Evolutionary conservation across 2,797 vertebrate species (phyloP).

Genomic region (Halcyon leucocephala): DNA sequence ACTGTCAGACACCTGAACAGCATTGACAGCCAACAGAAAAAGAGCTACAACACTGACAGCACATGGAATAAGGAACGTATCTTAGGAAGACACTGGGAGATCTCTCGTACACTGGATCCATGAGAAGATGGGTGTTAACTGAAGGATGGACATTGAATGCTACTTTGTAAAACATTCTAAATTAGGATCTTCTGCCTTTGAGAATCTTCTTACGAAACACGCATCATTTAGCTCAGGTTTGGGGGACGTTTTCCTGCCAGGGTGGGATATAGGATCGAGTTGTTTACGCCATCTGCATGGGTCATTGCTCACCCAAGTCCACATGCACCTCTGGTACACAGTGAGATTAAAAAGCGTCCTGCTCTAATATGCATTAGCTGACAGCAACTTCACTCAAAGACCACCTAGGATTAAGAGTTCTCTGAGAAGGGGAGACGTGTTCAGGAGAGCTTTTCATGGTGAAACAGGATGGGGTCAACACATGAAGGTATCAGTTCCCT

Average conservation of each 20-base stretch:
- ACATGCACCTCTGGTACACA: neutral
- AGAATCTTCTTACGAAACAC: neutral
- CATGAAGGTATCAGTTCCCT: neutral
- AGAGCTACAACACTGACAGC: neutral
- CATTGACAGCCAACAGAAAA: neutral
- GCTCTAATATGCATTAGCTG: neutral
- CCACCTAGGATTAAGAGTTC: neutral
- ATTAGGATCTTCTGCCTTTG: neutral
- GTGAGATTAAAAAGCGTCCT: neutral
- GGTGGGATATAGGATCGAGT: neutral
- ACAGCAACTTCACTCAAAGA: conserved; percentile 23
- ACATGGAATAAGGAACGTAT: neutral
- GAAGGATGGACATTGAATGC: neutral
- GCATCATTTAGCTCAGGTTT: neutral
- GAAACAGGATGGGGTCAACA: conserved; percentile 8
- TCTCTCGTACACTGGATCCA: neutral
- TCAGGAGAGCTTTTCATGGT: conserved; percentile 2
- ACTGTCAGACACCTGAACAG: neutral
- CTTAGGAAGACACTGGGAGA: neutral
- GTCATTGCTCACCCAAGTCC: neutral
- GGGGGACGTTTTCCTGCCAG: neutral
- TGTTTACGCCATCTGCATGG: neutral
- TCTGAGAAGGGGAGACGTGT: conserved; percentile 7
- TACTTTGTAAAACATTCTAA: neutral
- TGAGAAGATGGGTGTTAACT: neutral